Evolutionary conservation across 2,113 vertebrate genomes (phyloP), one percentile per base, ranked within the genome.

Genomic region (Sinosuthora webbiana): DNA sequence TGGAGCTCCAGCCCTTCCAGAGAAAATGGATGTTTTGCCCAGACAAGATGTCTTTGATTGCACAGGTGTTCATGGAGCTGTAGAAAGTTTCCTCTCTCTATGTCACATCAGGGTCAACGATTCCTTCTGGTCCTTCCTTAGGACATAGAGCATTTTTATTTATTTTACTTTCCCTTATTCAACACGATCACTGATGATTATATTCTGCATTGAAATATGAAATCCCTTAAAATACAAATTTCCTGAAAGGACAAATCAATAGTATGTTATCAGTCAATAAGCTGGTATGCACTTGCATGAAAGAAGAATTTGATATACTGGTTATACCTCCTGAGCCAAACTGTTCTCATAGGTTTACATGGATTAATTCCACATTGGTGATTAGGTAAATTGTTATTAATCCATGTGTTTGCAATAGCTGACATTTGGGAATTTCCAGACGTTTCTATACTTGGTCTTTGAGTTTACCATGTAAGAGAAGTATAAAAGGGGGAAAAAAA

Each of bases 331-430:
- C 39, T 59, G 49, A 91, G 42, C 41, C 74, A 84, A 57, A 37
- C 10, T 44, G 14, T 86, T 94, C 57, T 84, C 10, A 14, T 42
- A 65, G 23, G 10, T 79, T 84, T 78, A 24, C 14, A 41, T 30
- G 45, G 57, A 84, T 78, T 83, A 65, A 89, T 89, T 94, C n/a
- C 45, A 70, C 21, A 37, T 11, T 63, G 50, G 11, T 81, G 53
- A 79, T 82, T 56, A 87, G 30, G 35, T 71, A 87, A 93, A 70
- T 85, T 37, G 56, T 89, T 90, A 64, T 53, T 89, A 90, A 97
- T 90, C 73, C 7, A 3, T 68, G 24, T 87, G 15, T 65, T 93
- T 76, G 12, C 42, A 55, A 45, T 62, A 81, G 27, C 10, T 76
- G 49, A 44, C 37, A 76, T 82, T 44, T 92, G 41, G 69, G 23